Conservation (phyloP, 1,140 invertebrate genomes). For the Nasonia vitripennis region DNA sequence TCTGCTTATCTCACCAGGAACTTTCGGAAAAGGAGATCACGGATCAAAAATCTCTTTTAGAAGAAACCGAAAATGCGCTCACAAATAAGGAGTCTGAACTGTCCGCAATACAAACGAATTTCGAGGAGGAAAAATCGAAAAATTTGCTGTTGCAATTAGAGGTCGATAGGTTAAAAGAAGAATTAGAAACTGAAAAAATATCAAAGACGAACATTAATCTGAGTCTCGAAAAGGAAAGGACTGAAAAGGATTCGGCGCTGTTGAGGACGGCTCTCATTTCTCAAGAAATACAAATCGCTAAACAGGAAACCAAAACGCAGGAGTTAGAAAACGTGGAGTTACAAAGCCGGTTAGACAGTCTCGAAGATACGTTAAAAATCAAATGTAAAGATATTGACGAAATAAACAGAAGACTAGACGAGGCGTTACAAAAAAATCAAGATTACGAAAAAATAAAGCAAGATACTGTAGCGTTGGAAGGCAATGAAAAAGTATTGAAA, state of each 20-base stretch:
- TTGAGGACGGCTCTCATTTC: conserved; percentile 89
- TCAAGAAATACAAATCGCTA: conserved; percentile 85
- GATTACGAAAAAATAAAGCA: conserved; percentile 73
- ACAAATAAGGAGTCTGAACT: conserved; percentile 61
- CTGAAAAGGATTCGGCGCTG: conserved; percentile 86
- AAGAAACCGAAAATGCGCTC: conserved; percentile 63
- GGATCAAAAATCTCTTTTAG: conserved; percentile 69
- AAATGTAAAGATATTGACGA: conserved; percentile 76
- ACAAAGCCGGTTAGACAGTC: conserved; percentile 64
- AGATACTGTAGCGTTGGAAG: conserved; percentile 70
- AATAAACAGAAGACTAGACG: conserved; percentile 70
- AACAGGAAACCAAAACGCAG: conserved; percentile 81
- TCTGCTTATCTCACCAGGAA: conserved; percentile 60
- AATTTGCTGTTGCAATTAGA: conserved; percentile 67
- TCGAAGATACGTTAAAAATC: conserved; percentile 63
- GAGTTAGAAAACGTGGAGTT: conserved; percentile 76
- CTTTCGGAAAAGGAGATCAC: conserved; percentile 72
- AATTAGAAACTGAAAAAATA: conserved; percentile 64
- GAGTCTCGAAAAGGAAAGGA: conserved; percentile 75
- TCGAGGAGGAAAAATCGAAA: conserved; percentile 64
- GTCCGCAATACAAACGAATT: conserved; percentile 60
- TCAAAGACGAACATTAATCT: conserved; percentile 62
- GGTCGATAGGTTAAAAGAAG: conserved; percentile 62
- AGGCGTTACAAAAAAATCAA: conserved; percentile 72
- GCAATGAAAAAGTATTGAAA: conserved; percentile 77